Evolutionary conservation across 2,797 vertebrate genomes (phyloP).

Genomic region (Falco rusticolus): DNA sequence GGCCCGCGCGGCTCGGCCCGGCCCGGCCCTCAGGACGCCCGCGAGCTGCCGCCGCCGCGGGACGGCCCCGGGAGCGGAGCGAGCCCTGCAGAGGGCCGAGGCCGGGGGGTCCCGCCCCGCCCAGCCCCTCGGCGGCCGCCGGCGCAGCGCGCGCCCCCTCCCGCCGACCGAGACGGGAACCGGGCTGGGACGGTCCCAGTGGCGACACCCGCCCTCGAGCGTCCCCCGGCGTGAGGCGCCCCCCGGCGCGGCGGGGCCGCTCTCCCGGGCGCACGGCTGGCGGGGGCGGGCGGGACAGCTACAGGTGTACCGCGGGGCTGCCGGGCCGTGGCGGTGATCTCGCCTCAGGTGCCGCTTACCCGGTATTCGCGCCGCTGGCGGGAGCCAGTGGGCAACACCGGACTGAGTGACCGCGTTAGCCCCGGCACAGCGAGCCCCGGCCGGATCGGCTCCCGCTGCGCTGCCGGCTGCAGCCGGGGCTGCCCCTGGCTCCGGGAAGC

Average conservation of each 20-base stretch:
- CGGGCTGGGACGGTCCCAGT: too few relatives aligned
- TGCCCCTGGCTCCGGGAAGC: fast-evolving
- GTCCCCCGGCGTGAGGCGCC: background rate
- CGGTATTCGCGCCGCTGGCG: fast-evolving
- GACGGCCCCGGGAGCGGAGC: too few relatives aligned
- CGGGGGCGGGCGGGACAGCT: background rate
- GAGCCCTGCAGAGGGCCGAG: too few relatives aligned
- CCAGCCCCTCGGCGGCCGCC: background rate
- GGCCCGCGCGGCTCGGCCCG: background rate
- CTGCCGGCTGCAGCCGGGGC: fast-evolving
- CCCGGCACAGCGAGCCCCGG: fast-evolving
- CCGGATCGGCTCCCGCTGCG: fast-evolving
- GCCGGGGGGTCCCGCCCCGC: too few relatives aligned
- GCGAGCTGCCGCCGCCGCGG: background rate
- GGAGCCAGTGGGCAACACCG: fast-evolving
- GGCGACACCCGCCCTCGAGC: background rate
- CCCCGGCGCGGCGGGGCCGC: background rate
- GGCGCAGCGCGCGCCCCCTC: too few relatives aligned
- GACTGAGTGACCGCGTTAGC: fast-evolving
- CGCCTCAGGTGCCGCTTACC: fast-evolving
- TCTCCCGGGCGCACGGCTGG: background rate
- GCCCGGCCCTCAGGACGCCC: fast-evolving
- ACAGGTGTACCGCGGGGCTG: background rate
- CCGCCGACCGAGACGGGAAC: too few relatives aligned
- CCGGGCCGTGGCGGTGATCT: fast-evolving